Conservation (phyloP, 2,888 invertebrate species). For the Rhagophthalmus giganteus region DNA sequence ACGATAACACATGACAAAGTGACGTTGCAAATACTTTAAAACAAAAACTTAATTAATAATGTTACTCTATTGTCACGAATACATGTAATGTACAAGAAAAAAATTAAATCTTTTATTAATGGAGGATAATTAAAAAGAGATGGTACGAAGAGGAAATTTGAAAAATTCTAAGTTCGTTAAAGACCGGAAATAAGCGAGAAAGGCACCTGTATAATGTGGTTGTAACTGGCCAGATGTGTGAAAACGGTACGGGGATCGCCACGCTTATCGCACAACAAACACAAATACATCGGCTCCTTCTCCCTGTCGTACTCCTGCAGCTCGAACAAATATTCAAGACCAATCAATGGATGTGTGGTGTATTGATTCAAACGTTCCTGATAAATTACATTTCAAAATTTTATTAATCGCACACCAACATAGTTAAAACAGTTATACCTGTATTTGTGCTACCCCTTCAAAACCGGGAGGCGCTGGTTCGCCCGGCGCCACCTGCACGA, state of each 20-base stretch:
- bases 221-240: constrained; percentile 76
- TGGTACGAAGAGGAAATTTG: no score
- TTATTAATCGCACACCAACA: no score
- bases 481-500: constrained; percentile 59
- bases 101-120: no score
- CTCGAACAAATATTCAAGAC: constrained; percentile 81
- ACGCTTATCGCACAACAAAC: constrained; percentile 77
- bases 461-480: constrained; percentile 73
- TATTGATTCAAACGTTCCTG: constrained; percentile 59
- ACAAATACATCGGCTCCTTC: constrained; percentile 74
- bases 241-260: constrained; percentile 79
- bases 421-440: no score
- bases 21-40: constrained; percentile 65
- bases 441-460: constrained; percentile 59
- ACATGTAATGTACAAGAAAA: no score
- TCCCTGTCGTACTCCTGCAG: constrained; percentile 65
- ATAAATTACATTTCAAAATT: no score
- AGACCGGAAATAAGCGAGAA: background rate
- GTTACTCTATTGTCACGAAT: no score
- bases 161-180: background rate
- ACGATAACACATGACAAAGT: constrained; percentile 64
- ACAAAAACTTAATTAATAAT: no score
- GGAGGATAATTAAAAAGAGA: no score
- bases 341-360: constrained; percentile 62
- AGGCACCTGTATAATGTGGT: constrained; percentile 60